Evolutionary conservation across 2,113 vertebrate species (phyloP).

Genomic region (Mesembrinibis cayennensis): DNA sequence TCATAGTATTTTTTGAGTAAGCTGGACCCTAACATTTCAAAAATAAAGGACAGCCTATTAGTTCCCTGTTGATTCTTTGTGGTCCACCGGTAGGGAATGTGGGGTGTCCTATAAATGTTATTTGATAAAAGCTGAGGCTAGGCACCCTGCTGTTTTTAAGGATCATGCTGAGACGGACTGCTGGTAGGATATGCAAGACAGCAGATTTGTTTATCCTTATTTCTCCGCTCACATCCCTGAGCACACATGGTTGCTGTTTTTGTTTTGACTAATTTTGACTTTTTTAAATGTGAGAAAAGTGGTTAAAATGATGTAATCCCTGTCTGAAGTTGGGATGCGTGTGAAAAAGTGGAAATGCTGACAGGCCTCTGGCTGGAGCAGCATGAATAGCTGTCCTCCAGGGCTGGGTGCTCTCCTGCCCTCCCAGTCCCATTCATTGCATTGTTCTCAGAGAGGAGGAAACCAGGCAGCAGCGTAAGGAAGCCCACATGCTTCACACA

Average conservation of each 20-base stretch:
- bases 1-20: neutral
- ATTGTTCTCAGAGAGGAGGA: neutral
- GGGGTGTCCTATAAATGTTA: constrained; percentile 45
- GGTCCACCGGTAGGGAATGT: neutral
- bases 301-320: constrained; percentile 58
- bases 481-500: neutral
- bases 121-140: constrained; percentile 45
- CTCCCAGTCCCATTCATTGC: neutral
- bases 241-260: constrained; percentile 69
- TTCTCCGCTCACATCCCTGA: constrained; percentile 59
- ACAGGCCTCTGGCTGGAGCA: constrained; percentile 15
- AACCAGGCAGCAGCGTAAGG: neutral
- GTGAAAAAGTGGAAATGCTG: constrained; percentile 65
- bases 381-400: neutral
- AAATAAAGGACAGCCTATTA: constrained; percentile 20
- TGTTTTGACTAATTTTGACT: constrained; percentile 71
- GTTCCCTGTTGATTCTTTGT: constrained; percentile 40
- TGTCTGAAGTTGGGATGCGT: constrained; percentile 9
- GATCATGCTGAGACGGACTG: constrained; percentile 21
- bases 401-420: neutral
- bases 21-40: constrained; percentile 13
- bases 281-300: constrained; percentile 69
- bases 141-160: constrained; percentile 52
- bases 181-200: constrained; percentile 41
- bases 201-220: constrained; percentile 50